These are phyloP conservation scores for Camponotus floridanus DNA, from an alignment of 1,140 invertebrate genomes.

Conservation along the genomic window DNA sequence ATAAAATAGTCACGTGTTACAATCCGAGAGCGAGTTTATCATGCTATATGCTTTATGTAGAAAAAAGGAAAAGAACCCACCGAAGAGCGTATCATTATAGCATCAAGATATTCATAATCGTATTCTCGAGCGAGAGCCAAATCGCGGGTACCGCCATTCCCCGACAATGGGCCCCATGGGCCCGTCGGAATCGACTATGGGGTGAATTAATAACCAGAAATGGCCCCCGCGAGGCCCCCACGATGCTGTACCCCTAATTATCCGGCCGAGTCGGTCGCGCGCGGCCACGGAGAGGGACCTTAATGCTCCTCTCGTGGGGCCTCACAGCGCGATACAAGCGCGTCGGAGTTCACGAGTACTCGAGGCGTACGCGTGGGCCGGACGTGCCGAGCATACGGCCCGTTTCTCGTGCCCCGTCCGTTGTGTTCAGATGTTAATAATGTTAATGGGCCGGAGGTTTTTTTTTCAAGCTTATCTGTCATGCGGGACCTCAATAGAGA, in stretches of 20 bases:
- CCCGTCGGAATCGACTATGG: constrained; percentile 59
- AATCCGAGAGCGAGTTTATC: background rate
- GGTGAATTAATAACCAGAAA: constrained; percentile 77
- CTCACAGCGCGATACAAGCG: constrained; percentile 68
- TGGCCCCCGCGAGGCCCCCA: constrained; percentile 65
- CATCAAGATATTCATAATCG: constrained; percentile 67
- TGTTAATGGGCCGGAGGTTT: constrained; percentile 81
- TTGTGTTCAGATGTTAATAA: constrained; percentile 81
- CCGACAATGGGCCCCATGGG: constrained; percentile 64
- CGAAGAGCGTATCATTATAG: constrained; percentile 57
- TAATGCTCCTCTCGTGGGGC: constrained; percentile 72
- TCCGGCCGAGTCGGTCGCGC: constrained; percentile 66
- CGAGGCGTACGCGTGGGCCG: constrained; percentile 67
- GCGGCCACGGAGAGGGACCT: constrained; percentile 53
- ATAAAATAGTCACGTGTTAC: constrained; percentile 10
- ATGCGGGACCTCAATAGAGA: constrained; percentile 80
- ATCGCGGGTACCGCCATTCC: constrained; percentile 55
- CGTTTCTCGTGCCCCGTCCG: constrained; percentile 41
- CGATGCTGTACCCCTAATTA: constrained; percentile 74
- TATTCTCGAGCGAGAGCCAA: constrained; percentile 56
- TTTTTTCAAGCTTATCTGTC: constrained; percentile 81
- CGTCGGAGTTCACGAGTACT: constrained; percentile 67
- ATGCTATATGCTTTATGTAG: constrained; percentile 11
- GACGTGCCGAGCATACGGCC: constrained; percentile 65
- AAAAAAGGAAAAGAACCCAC: constrained; percentile 12